These are phyloP conservation scores for Saguinus midas DNA, from an alignment of 2,113 vertebrate genomes.

Conservation along the genomic window DNA sequence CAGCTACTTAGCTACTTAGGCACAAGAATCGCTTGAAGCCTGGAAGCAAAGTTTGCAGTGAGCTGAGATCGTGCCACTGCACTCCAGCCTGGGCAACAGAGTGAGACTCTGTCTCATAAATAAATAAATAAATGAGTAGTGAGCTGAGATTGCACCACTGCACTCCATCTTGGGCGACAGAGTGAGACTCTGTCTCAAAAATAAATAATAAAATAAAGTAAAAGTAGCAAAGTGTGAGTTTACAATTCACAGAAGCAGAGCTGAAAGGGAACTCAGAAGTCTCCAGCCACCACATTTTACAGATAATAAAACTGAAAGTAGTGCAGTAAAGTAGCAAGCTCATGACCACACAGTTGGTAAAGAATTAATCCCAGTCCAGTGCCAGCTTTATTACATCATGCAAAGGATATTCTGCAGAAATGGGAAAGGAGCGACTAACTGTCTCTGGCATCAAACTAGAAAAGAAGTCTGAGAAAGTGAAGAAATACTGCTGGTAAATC, in stretches of 20 bases:
- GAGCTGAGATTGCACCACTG: too few relatives aligned
- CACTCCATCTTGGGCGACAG: too few relatives aligned
- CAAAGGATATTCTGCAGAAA: conserved; percentile 2
- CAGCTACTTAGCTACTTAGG: too few relatives aligned
- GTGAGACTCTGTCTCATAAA: too few relatives aligned
- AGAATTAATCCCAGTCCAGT: conserved; percentile 16
- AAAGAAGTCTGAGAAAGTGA: conserved; percentile 37
- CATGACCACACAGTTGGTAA: conserved; percentile 32
- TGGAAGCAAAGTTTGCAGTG: too few relatives aligned
- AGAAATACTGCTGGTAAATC: not conserved
- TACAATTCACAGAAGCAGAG: not conserved
- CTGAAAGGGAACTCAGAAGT: not conserved
- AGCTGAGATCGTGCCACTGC: too few relatives aligned
- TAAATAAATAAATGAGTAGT: not conserved
- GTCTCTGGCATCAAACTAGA: conserved; percentile 15
- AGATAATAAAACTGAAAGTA: conserved; percentile 43
- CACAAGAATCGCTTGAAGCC: too few relatives aligned
- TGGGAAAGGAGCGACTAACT: conserved; percentile 33
- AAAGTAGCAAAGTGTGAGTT: not conserved
- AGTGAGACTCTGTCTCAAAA: too few relatives aligned
- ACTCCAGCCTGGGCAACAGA: too few relatives aligned
- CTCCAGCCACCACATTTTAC: not conserved
- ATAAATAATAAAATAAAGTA: not conserved
- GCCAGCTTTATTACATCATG: conserved; percentile 49
- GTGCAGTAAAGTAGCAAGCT: not conserved